phyloP scores from a whole-genome alignment of 2,888 invertebrate species.

The Gandaritis pyraliata region DNA sequence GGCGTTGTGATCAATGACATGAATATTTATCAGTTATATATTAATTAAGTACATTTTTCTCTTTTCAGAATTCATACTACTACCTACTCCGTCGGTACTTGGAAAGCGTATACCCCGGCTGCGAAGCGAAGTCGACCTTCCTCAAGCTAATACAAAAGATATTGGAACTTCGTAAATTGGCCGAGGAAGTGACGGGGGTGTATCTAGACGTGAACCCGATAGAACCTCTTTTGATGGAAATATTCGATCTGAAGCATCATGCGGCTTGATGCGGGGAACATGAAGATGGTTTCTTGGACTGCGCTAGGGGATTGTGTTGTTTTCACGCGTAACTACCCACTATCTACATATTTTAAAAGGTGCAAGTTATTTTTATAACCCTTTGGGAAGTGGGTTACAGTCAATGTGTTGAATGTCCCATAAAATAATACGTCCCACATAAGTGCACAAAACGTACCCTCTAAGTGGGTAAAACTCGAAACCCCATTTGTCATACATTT shows the following conservation, averaged over 20 bases:
- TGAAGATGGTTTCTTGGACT: constrained; percentile 7
- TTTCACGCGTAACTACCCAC: constrained; percentile 17
- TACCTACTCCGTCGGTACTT: constrained; percentile 93
- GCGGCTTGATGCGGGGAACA: constrained; percentile 41
- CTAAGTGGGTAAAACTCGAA: too few relatives aligned
- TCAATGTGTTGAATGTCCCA: too few relatives aligned
- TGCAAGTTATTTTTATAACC: too few relatives aligned
- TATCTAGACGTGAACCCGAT: constrained; percentile 97
- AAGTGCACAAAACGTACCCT: too few relatives aligned
- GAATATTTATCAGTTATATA: too few relatives aligned
- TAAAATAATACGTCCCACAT: too few relatives aligned
- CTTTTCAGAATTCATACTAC: constrained; percentile 92
- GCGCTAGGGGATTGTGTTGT: constrained; percentile 19
- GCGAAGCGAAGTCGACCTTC: constrained; percentile 94
- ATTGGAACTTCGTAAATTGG: constrained; percentile 93
- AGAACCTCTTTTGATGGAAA: constrained; percentile 96
- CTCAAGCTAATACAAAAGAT: constrained; percentile 95
- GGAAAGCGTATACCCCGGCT: constrained; percentile 92
- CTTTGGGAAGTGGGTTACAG: too few relatives aligned
- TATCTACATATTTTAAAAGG: not conserved
- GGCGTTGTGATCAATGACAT: too few relatives aligned
- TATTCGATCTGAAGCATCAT: constrained; percentile 94
- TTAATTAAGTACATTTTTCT: too few relatives aligned
- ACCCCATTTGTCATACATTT: too few relatives aligned
- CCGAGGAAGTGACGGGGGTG: constrained; percentile 95